A percentile compares a stretch with the other conserved stretches of the same genome.
These are phyloP conservation scores for Nemotelus pantherinus DNA, from an alignment of 2,888 invertebrate genomes.

Conservation along the genomic window DNA sequence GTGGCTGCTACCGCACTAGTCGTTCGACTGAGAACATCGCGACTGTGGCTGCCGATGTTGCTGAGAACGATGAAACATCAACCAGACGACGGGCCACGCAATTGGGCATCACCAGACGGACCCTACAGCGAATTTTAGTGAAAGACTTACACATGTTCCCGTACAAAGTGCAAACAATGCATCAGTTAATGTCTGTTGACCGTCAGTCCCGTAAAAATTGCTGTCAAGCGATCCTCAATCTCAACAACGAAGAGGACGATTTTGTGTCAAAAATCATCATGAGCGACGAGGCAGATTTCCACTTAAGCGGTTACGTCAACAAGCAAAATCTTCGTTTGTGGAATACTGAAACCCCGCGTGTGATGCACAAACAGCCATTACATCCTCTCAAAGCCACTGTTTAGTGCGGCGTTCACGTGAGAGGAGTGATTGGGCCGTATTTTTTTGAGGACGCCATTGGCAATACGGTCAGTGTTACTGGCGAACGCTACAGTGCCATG, in stretches of 20 bases:
- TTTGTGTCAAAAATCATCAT: conserved; percentile 45
- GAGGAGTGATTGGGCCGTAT: conserved; percentile 35
- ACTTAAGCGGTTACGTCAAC: conserved; percentile 40
- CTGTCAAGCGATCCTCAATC: conserved; percentile 42
- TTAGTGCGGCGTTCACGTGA: conserved; percentile 23
- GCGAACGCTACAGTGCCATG: conserved; percentile 4
- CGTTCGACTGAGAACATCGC: conserved; percentile 47
- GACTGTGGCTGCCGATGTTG: conserved; percentile 42
- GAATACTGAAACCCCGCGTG: conserved; percentile 8
- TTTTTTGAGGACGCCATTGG: conserved; percentile 24
- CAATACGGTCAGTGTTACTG: conserved; percentile 27
- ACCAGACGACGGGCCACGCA: conserved; percentile 47
- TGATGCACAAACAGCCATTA: too few species aligned
- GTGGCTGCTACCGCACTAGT: conserved; percentile 43
- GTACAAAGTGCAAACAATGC: conserved; percentile 46
- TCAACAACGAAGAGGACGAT: conserved; percentile 44
- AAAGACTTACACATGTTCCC: conserved; percentile 48
- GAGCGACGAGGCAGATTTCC: conserved; percentile 44
- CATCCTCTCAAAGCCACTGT: conserved; percentile 14
- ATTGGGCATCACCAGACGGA: conserved; percentile 48
- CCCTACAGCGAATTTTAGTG: conserved; percentile 48
- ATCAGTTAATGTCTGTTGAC: conserved; percentile 45
- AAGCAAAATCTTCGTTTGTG: conserved; percentile 34
- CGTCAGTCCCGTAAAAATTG: conserved; percentile 45
- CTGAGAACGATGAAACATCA: conserved; percentile 46